Evolutionary conservation across 2,888 invertebrate species (phyloP), one percentile per base, ranked within the genome.

Genomic region (Melanotus villosus): DNA sequence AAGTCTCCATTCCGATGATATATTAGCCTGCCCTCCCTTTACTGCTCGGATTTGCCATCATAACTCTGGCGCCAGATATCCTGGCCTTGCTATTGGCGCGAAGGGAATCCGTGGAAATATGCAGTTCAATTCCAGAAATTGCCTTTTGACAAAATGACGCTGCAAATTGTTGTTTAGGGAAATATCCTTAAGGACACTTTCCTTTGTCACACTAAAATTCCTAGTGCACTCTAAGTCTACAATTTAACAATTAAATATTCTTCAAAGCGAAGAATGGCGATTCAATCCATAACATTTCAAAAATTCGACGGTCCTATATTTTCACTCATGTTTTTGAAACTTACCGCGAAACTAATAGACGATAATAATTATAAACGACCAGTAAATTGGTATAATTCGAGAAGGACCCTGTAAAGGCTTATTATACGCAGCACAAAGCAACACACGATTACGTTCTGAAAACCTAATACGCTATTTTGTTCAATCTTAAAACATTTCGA

Each of bases 1-100:
- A 89, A 82, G 90, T 90, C 88, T 90, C 90, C 90, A 90, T 90
- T 74, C 69, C 78, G 57, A 62, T 66, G 62, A 70, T 62, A 34
- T 66, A 63, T 66, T 66, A 66, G 62, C 62, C 50, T 38, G 45
- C 47, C 38, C 65, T 54, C 59, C 45, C 68, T 38, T 56, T 65
- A 65, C 36, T 56, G 54, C 66, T 50, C 59, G 57, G 47, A 69
- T 69, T 69, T 69, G 60, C 69, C 65, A 65, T 69, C 69, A 62
- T 65, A 69, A 69, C 52, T 64, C 58, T 21, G 69, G 69, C 69
- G 65, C 69, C 69, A 65, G 65, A 69, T 47, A 65, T 65, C 69
- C 65, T 69, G 65, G 50, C 64, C 36, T 65, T 45, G 12, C 47
- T 68, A 62, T 63, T 58, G 65, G 56, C 41, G 50, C 43, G 56